phyloP scores from a whole-genome alignment of 2,888 invertebrate genomes.

The Lepidonotus clava region DNA sequence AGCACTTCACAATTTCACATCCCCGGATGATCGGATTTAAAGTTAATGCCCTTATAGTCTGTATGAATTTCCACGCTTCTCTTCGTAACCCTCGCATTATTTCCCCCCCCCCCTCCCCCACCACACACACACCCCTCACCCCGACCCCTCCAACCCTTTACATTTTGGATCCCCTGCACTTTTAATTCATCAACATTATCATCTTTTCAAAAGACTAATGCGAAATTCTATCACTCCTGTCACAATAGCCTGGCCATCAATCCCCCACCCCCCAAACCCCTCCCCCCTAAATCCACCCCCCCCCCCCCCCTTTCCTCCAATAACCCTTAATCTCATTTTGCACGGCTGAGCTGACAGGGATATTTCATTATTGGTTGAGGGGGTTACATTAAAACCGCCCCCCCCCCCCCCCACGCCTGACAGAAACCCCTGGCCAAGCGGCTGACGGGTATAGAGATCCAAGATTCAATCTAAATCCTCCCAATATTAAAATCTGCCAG shows the following conservation, averaged over 20 bases:
- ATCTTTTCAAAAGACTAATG: conserved; percentile 43
- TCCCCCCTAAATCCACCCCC: neutral
- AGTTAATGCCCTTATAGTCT: no score
- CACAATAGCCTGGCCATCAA: conserved; percentile 38
- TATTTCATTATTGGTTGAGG: conserved; percentile 48
- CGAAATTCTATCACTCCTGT: conserved; percentile 47
- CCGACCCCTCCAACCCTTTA: no score
- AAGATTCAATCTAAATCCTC: conserved; percentile 42
- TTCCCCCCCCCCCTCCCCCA: neutral
- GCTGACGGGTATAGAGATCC: conserved; percentile 32
- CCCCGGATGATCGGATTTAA: no score
- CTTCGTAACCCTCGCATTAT: no score
- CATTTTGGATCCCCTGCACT: neutral
- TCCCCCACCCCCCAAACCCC: no score
- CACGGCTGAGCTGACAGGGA: conserved; percentile 24
- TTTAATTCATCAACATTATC: conserved; percentile 46
- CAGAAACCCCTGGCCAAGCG: no score
- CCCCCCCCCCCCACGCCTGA: neutral
- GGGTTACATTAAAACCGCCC: conserved; percentile 20
- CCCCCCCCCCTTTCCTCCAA: neutral
- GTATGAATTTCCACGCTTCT: no score
- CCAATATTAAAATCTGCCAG: conserved; percentile 45
- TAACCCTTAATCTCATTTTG: conserved; percentile 36
- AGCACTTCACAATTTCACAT: no score
- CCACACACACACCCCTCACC: neutral